Base-by-base conservation (phyloP, 2,888 invertebrate genomes). In the Cantharis rustica region DNA sequence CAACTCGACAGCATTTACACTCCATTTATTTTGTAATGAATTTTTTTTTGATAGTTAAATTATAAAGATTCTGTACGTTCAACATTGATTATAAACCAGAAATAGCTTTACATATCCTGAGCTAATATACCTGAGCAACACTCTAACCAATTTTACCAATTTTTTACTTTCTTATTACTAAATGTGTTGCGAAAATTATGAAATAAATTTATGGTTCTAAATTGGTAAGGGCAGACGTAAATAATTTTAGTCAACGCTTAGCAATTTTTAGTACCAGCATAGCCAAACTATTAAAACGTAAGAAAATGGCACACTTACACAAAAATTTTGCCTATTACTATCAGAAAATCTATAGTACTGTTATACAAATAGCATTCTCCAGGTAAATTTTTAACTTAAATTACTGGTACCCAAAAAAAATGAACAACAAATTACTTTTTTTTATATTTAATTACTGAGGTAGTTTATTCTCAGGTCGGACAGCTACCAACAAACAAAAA, bases 381-480 rank as follows among this genome's bases (percentile, higher is more conserved):
- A 82, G 84, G 75, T 70, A 79, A 85, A 84, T 80, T 80, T 23
- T 82, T 83, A 79, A 80, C 81, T 79, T 77, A 75, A 72, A 81
- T 85, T 86, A 85, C 85, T 86, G 85, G 77, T 81, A 79, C 80
- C 80, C 80, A 79, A 81, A 86, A 86, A 87, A 88, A 86, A 86
- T 87, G 87, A 87, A 88, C 87, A 88, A 87, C 88, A 86, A 87
- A 86, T 84, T 85, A 86, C 79, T 81, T 82, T 83, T 80, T 66
- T 79, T 76, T 85, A 88, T 88, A 88, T 87, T 77, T 86, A 88
- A 88, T 88, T 87, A 88, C 87, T 88, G 89, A 89, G 89, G 89
- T 89, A 89, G 89, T 88, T 88, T 87, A 85, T 86, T 86, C 88
- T 88, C 88, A 88, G 88, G 86, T 85, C 86, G 88, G 88, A 88